Evolutionary conservation across 1,140 invertebrate genomes (phyloP), one percentile per base, ranked within the genome.

Genomic region (Pinna nobilis): DNA sequence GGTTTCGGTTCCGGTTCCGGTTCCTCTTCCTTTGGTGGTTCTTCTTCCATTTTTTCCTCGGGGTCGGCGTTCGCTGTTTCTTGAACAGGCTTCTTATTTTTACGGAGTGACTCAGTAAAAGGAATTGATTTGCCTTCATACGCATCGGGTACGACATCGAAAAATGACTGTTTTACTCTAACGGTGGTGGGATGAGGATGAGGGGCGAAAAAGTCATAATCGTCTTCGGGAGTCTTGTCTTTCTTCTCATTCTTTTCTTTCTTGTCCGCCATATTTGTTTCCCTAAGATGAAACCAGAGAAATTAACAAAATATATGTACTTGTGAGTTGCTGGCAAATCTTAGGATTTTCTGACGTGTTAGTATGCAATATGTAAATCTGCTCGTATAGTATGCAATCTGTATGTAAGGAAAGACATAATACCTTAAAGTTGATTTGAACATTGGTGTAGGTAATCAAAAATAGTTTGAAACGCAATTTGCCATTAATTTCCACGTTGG

Each of bases 201-300:
- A 3, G 82, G 82, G 32, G 77, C 78, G 59, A 84, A 82, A 41
- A 82, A 84, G 50, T 84, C 80, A n/a, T 66, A 73, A 23, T 82
- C 79, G 2, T 80, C 80, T 30, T 83, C 80, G 11, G 78, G 76
- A 61, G 53, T 55, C 18, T 55, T 55, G n/a, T 66, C 28, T 35
- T 75, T 69, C 33, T 61, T 70, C 39, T 70, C 39, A 41, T 63
- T 63, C 37, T 39, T 39, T 44, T 44, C n/a, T 44, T n/a, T 44
- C n/a, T 63, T 63, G 37, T 63, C 59, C 20, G 59, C 59, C 59
- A 63, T 63, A 9, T 20, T 53, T n/a, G n/a, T n/a, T n/a, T n/a
- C n/a, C n/a, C n/a, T n/a, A n/a, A n/a, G n/a, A n/a, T n/a, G n/a
- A n/a, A n/a, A n/a, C n/a, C n/a, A n/a, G n/a, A n/a, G n/a, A n/a